Evolutionary conservation across 1,140 invertebrate species (phyloP).

Genomic region (Diorhabda carinulata): DNA sequence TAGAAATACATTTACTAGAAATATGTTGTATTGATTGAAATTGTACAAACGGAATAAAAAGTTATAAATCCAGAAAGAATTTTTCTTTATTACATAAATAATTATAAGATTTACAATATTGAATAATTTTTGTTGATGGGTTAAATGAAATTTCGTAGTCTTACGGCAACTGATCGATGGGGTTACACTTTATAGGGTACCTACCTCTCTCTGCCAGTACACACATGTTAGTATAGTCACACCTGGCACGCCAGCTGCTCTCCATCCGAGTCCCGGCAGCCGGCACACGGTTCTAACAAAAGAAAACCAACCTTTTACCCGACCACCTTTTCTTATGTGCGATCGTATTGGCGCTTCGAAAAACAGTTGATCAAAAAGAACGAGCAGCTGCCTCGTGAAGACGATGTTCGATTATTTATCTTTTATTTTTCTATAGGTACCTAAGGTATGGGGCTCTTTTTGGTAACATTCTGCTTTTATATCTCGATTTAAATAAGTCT

Average conservation of each 20-base stretch:
- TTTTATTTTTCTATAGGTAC: constrained; percentile 13
- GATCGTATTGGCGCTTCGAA: constrained; percentile 12
- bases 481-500: no score
- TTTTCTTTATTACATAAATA: no score
- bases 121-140: no score
- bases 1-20: no score
- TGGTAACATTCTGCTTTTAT: no score
- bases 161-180: background rate
- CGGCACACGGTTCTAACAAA: constrained; percentile 16
- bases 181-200: constrained; percentile 13
- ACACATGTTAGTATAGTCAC: constrained; percentile 12
- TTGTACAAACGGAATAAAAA: no score
- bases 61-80: no score
- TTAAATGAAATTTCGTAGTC: no score
- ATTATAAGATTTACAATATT: no score
- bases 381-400: constrained; percentile 10
- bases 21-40: no score
- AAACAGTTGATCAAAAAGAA: constrained; percentile 15
- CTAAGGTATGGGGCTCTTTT: background rate
- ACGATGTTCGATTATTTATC: constrained; percentile 10
- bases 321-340: constrained; percentile 13
- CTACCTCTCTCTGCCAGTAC: background rate
- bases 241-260: constrained; percentile 12
- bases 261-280: background rate
- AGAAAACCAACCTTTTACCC: constrained; percentile 12